phyloP scores from a whole-genome alignment of 2,797 vertebrate genomes.

The Agapornis canus region DNA sequence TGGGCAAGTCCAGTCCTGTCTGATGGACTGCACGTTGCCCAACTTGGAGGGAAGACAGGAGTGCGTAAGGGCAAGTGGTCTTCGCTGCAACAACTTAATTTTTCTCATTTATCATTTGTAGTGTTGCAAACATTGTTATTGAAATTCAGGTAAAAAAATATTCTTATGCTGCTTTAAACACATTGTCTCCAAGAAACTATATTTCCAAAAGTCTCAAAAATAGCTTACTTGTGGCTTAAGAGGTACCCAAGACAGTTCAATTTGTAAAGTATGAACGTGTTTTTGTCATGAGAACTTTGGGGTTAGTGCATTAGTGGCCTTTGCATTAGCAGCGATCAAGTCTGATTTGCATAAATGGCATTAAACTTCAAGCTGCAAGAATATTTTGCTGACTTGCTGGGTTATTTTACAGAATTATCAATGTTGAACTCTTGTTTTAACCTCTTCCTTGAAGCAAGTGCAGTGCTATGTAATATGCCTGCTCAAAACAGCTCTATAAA shows the following conservation, averaged over 20 bases:
- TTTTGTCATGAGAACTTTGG: neutral
- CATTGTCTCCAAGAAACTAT: neutral
- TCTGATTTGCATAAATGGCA: neutral
- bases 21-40: neutral
- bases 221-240: neutral
- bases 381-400: neutral
- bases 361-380: neutral
- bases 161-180: neutral
- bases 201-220: neutral
- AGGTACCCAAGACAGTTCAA: neutral
- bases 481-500: neutral
- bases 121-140: neutral
- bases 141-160: neutral
- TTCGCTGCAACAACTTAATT: neutral
- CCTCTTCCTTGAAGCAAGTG: neutral
- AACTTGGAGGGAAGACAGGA: neutral
- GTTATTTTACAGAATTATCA: constrained; percentile 2
- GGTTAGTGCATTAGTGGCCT: neutral
- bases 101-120: neutral
- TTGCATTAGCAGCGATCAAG: neutral
- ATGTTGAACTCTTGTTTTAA: neutral
- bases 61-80: neutral
- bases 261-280: neutral
- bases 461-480: neutral
- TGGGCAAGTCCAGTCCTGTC: neutral